These are phyloP conservation scores for Tetanocera ferruginea DNA, from an alignment of 2,888 invertebrate genomes.

Conservation along the genomic window DNA sequence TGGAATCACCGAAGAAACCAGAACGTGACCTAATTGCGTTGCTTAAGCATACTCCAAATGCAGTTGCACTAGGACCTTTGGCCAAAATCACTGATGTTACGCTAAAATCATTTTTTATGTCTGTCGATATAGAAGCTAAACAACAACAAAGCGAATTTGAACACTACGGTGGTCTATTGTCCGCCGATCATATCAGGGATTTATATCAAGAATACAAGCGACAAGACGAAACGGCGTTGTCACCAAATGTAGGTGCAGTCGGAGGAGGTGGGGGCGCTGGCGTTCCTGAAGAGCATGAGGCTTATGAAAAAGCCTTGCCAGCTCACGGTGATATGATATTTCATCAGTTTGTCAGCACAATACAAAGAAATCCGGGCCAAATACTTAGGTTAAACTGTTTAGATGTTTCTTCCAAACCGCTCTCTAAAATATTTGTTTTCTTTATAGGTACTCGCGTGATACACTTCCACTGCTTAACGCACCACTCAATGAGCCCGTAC, in stretches of 20 bases:
- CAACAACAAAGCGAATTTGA: slow-evolving; percentile 62
- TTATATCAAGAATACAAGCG: slow-evolving; percentile 76
- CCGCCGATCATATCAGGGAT: slow-evolving; percentile 75
- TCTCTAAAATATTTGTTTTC: background rate
- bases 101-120: slow-evolving; percentile 73
- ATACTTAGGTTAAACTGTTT: slow-evolving; percentile 78
- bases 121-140: slow-evolving; percentile 74
- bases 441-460: slow-evolving; percentile 80
- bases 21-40: slow-evolving; percentile 79
- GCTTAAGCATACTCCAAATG: slow-evolving; percentile 73
- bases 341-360: slow-evolving; percentile 81
- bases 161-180: slow-evolving; percentile 61
- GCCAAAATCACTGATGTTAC: slow-evolving; percentile 69
- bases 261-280: slow-evolving; percentile 47
- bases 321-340: slow-evolving; percentile 87
- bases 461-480: slow-evolving; percentile 79
- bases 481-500: slow-evolving; percentile 73
- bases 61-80: slow-evolving; percentile 58
- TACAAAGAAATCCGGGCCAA: slow-evolving; percentile 85
- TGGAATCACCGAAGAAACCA: slow-evolving; percentile 82
- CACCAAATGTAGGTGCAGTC: slow-evolving; percentile 55
- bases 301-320: slow-evolving; percentile 84
- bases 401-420: background rate
- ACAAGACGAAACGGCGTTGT: slow-evolving; percentile 67
- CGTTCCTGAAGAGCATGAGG: slow-evolving; percentile 72